Evolutionary conservation across 2,113 vertebrate species (phyloP), one percentile per base, ranked within the genome.

Genomic region (Esox niger): DNA sequence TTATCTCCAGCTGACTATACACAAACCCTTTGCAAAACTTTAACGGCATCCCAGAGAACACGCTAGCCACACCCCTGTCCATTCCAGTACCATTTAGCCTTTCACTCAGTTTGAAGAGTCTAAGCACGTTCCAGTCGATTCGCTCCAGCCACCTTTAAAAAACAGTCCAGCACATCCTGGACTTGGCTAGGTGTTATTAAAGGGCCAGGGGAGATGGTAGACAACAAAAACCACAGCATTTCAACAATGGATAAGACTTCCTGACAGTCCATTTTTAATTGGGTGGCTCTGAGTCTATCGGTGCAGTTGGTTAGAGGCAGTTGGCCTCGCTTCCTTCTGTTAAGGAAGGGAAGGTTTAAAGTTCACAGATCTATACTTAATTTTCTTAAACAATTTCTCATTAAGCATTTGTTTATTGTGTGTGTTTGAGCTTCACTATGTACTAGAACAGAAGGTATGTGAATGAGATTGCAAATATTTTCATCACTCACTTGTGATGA

Each of bases 21-120:
- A 68, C 72, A 82, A 47, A 52, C n/a, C 1, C 6, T 21, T 13
- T 20, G n/a, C n/a, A 2, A 21, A 2, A 6, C 70, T 63, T 74
- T 73, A 76, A 71, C 78, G 73, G 66, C 69, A 5, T 61, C 54
- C 77, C 75, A 84, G 63, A n/a, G 73, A 84, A 63, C 57, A 29
- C 5, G 6, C 29, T 13, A 31, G 13, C n/a, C 21, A 17, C 73
- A 26, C 59, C 49, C 54, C 69, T 78, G 75, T 52, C 71, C 81
- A 82, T 78, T 76, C 35, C 63, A 23, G 47, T 21, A 2, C n/a
- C n/a, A 4, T 52, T 17, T 20, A 21, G n/a, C 5, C 1, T 7
- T 23, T 6, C 21, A 52, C n/a, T 15, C 47, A 21, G 17, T 6
- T 52, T 52, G 47, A 52, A 52, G 6, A 54, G 58, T 67, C 59